phyloP scores from a whole-genome alignment of 1,140 invertebrate species.

The Pollicipes pollicipes region DNA sequence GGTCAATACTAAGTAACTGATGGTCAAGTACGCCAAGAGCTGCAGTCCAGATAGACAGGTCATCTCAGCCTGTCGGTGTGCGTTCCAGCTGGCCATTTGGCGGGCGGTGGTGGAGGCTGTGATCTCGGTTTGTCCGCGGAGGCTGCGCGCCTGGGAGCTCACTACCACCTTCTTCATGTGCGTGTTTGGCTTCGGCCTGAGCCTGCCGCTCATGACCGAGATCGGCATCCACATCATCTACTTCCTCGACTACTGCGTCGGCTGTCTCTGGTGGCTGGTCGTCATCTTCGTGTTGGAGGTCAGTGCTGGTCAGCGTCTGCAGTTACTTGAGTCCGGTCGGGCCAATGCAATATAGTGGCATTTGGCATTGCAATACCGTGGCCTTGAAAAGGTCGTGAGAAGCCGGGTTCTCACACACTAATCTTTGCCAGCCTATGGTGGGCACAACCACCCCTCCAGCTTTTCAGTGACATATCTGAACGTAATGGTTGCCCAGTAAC shows the following conservation, averaged over 20 bases:
- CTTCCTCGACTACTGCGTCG: slow-evolving; percentile 61
- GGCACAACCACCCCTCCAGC: too few relatives aligned
- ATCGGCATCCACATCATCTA: slow-evolving; percentile 66
- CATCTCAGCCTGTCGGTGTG: too few relatives aligned
- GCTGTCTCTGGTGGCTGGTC: slow-evolving; percentile 69
- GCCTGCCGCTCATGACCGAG: slow-evolving; percentile 73
- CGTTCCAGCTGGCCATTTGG: slow-evolving; percentile 44
- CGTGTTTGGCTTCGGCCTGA: slow-evolving; percentile 59
- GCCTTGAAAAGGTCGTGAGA: too few relatives aligned
- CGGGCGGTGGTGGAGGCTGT: slow-evolving; percentile 56
- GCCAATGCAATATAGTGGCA: background rate
- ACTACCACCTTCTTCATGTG: slow-evolving; percentile 73
- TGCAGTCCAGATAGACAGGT: too few relatives aligned
- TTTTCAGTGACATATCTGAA: too few relatives aligned
- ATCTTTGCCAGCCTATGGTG: too few relatives aligned
- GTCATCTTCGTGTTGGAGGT: slow-evolving; percentile 55
- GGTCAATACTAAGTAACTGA: too few relatives aligned
- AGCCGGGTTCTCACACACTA: background rate
- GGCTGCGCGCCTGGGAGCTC: slow-evolving; percentile 55
- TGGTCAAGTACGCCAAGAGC: too few relatives aligned
- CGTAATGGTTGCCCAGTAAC: too few relatives aligned
- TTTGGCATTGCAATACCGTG: background rate
- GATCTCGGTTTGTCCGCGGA: slow-evolving; percentile 50
- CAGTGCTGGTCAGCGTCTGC: slow-evolving; percentile 37
- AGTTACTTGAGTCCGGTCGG: too few relatives aligned